These are phyloP conservation scores for Hippoglossus stenolepis DNA, from an alignment of 2,113 vertebrate species.

Conservation along the genomic window DNA sequence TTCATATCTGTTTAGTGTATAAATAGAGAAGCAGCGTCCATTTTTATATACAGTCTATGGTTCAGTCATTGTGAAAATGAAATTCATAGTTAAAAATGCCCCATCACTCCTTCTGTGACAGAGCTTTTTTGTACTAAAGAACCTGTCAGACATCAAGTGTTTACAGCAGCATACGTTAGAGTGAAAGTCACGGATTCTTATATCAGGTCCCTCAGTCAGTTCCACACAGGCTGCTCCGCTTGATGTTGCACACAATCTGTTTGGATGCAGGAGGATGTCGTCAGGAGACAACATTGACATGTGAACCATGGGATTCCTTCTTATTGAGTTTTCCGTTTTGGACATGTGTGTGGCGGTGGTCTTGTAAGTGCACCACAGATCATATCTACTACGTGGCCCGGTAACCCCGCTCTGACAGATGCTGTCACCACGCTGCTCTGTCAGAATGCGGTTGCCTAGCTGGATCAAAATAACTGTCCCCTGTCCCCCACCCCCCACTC, in stretches of 20 bases:
- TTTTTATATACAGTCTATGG: too few relatives aligned
- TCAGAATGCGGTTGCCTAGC: slow-evolving; percentile 69
- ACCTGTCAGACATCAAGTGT: background rate
- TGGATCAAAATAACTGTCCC: slow-evolving; percentile 76
- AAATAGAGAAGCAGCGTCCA: too few relatives aligned
- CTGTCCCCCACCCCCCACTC: slow-evolving; percentile 13
- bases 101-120: too few relatives aligned
- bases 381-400: slow-evolving; percentile 47
- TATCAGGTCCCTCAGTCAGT: background rate
- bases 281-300: slow-evolving; percentile 11
- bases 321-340: slow-evolving; percentile 53
- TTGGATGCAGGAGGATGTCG: background rate
- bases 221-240: background rate
- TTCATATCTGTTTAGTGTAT: too few relatives aligned
- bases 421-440: slow-evolving; percentile 74
- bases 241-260: slow-evolving; percentile 5
- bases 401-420: slow-evolving; percentile 69
- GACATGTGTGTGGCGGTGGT: slow-evolving; percentile 33
- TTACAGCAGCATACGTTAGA: too few relatives aligned
- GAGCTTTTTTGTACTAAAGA: too few relatives aligned
- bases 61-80: too few relatives aligned
- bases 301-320: slow-evolving; percentile 28
- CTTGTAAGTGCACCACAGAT: slow-evolving; percentile 60
- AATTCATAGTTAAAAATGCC: too few relatives aligned
- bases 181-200: background rate